Base-by-base conservation (phyloP, 1,140 invertebrate genomes). In the Heliothis subflexa region DNA sequence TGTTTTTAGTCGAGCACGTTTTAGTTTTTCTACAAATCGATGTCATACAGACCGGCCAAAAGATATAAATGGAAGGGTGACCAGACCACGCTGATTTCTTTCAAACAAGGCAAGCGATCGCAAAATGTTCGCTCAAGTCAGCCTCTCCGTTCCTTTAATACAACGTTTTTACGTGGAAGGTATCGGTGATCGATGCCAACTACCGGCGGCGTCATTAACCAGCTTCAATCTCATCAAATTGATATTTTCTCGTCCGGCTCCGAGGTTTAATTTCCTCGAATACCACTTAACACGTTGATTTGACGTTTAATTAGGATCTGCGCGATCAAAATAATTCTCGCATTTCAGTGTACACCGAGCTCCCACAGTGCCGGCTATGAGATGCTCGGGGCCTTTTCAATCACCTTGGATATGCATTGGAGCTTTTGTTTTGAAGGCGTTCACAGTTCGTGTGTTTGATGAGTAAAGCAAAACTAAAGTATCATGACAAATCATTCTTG, bases 241-340 rank as follows among this genome's bases (percentile, higher is more conserved):
- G 71, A 59, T 73, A 47, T 47, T 57, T 49, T 21, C 54, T 21
- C 54, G n/a, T 13, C 14, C 12, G 3, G 14, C n/a, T 28, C 21
- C 13, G 16, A 47, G 16, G 10, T 59, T 61, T 57, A 45, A 59
- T 73, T 59, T 72, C 16, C 21, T 40, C 68, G 28, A 13, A 33
- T n/a, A 57, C 33, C 28, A 72, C 70, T 54, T 59, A 54, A 50
- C 54, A 40, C 40, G 72, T 61, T 74, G 55, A 74, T 74, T 61
- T 61, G 45, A 74, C 55, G 55, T 74, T 75, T 62, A 75, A 75
- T 75, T 62, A 62, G 57, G 45, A 62, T 25, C 57, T 33, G 11
- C 40, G 47, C 57, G 14, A 50, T 50, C 45, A 75, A 50, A 62
- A 62, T 75, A 62, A 75, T 75, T 25, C 57, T 61, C 71, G 16